phyloP scores from a whole-genome alignment of 2,113 vertebrate genomes.

The Tragulus kanchil region DNA sequence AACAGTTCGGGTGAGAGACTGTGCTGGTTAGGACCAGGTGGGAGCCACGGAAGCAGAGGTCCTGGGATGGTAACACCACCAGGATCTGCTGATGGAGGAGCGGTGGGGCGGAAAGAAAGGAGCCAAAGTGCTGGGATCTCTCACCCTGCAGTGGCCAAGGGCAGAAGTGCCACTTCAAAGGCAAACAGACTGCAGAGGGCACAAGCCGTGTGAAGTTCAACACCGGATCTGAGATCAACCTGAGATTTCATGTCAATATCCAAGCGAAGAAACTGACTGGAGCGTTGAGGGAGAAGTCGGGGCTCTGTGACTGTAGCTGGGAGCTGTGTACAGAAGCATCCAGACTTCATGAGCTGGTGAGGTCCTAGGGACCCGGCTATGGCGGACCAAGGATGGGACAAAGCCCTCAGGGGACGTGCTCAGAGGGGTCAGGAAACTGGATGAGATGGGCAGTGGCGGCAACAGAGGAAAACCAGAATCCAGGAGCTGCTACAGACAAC shows the following conservation, averaged over 20 bases:
- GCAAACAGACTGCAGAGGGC: background rate
- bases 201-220: background rate
- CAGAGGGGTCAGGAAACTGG: background rate
- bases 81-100: background rate
- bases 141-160: background rate
- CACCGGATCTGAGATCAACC: background rate
- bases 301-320: background rate
- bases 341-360: background rate
- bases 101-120: background rate
- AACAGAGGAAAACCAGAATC: background rate
- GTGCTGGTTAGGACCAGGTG: background rate
- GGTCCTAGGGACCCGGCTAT: background rate
- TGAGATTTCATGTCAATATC: background rate
- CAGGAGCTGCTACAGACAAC: background rate
- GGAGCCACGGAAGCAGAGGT: background rate
- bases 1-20: background rate
- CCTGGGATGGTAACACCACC: background rate
- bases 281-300: fast-evolving
- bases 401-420: background rate
- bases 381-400: background rate
- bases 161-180: background rate
- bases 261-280: background rate
- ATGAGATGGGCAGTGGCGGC: background rate
- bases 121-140: background rate
- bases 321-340: background rate